Evolutionary conservation across 1,140 invertebrate genomes (phyloP).

Genomic region (Marisa cornuarietis): DNA sequence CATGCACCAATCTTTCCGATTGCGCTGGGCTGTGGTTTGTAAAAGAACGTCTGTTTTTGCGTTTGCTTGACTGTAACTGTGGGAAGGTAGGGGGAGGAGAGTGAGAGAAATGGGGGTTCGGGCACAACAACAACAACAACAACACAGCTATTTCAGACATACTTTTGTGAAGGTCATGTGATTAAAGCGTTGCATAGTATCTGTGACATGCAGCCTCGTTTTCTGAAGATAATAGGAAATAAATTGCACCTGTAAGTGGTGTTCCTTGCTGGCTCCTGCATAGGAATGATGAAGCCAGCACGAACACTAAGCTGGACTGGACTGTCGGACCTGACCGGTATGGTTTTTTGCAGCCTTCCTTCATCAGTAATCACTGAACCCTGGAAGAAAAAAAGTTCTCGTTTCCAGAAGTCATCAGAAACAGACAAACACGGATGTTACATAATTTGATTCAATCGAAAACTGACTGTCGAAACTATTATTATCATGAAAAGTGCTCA

Average conservation of each 20-base stretch:
- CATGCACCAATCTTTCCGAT: neutral
- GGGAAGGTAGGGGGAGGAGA: no score
- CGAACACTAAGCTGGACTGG: neutral
- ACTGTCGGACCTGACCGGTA: constrained; percentile 6
- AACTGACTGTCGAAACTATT: no score
- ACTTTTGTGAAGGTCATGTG: neutral
- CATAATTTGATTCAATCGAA: no score
- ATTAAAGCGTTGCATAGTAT: neutral
- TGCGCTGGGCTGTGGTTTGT: neutral
- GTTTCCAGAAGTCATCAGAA: no score
- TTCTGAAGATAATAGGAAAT: neutral
- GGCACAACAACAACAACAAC: neutral
- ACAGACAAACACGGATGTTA: no score
- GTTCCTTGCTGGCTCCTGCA: constrained; percentile 53
- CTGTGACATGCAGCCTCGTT: neutral
- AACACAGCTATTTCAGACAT: neutral
- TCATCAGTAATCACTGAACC: neutral
- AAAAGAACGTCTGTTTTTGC: no score
- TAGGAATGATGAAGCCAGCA: constrained; percentile 32
- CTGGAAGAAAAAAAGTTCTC: neutral
- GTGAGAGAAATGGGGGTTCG: no score
- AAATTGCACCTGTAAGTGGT: constrained; percentile 42
- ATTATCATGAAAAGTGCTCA: neutral
- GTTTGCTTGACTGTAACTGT: no score
- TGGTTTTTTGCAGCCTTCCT: neutral